Conservation (phyloP, 2,113 vertebrate genomes). For the Zosterops lateralis region DNA sequence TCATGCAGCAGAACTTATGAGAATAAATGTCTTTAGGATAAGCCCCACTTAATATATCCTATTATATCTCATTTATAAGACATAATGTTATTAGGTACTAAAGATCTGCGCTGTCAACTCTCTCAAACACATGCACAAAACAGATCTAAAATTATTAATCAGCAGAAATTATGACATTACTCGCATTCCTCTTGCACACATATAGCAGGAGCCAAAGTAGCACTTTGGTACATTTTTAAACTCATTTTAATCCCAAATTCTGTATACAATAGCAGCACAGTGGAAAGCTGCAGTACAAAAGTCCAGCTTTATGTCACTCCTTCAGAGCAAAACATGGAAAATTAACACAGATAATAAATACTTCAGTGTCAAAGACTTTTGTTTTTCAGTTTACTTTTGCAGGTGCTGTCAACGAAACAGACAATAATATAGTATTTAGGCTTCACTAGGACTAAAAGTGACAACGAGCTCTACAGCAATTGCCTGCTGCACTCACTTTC, state of each 20-base stretch:
- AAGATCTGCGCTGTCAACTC: background rate
- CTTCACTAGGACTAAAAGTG: background rate
- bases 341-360: constrained; percentile 7
- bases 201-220: background rate
- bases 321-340: background rate
- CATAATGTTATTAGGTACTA: background rate
- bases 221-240: background rate
- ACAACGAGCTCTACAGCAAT: constrained; percentile 17
- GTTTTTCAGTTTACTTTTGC: background rate
- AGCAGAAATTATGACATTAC: background rate
- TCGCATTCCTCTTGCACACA: background rate
- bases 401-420: constrained; percentile 13
- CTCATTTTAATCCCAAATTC: background rate
- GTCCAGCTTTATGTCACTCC: background rate
- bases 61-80: background rate
- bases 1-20: background rate
- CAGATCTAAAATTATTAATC: constrained; percentile 8
- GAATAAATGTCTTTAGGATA: background rate
- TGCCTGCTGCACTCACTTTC: background rate
- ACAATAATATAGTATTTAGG: constrained; percentile 42
- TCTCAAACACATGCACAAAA: background rate
- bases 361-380: background rate
- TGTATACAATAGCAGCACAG: background rate
- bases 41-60: background rate
- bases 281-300: background rate